phyloP scores from a whole-genome alignment of 2,113 vertebrate genomes.

The Eurystomus gularis region DNA sequence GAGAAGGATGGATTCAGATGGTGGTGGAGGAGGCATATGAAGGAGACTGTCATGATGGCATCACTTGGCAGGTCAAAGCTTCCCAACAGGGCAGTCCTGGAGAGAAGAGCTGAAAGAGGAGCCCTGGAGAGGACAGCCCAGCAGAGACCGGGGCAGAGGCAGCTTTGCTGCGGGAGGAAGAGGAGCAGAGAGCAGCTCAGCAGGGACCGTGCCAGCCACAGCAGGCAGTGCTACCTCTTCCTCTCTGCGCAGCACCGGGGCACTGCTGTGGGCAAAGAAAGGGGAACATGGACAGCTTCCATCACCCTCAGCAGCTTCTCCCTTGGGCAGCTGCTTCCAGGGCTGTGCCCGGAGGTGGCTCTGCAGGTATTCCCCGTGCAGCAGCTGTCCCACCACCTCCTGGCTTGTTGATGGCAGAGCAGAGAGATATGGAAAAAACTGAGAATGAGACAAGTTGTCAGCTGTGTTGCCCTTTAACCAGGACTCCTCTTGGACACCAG shows the following conservation, averaged over 20 bases:
- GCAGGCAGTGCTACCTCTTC: neutral
- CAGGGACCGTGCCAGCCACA: neutral
- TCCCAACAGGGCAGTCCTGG: neutral
- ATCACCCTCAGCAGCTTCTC: neutral
- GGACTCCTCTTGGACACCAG: neutral
- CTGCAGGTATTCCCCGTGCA: neutral
- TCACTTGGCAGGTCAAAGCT: neutral
- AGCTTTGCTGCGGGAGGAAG: neutral
- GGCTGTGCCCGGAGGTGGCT: neutral
- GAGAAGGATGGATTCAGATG: neutral
- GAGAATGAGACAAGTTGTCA: neutral
- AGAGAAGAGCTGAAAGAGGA: no score
- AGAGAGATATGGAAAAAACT: neutral
- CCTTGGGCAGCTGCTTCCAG: neutral
- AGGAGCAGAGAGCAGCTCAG: neutral
- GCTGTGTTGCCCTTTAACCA: neutral
- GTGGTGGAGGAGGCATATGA: rapidly evolving
- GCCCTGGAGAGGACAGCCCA: no score
- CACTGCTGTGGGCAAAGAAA: neutral
- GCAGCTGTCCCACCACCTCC: neutral
- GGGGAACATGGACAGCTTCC: rapidly evolving
- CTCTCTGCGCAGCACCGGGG: neutral
- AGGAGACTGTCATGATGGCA: neutral
- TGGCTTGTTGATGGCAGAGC: neutral
- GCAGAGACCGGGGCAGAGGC: rapidly evolving